Percentiles rank a stretch among this genome's conserved stretches.
These are phyloP conservation scores for Listrodromus nycthemerus DNA, from an alignment of 2,888 invertebrate genomes.

Conservation along the genomic window DNA sequence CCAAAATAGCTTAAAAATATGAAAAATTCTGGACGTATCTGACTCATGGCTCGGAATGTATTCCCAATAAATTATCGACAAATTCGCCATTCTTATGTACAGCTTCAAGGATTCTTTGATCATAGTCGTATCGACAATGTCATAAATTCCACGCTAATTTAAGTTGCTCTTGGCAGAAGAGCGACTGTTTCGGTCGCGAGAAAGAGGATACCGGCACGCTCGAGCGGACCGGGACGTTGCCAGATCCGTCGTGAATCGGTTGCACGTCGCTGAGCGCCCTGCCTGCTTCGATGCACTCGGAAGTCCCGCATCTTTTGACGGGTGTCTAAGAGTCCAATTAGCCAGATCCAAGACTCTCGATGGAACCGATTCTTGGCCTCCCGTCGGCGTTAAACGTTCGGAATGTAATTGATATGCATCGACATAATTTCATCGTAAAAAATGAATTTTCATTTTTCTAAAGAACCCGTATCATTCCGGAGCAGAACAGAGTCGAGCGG, in stretches of 20 bases:
- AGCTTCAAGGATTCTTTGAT: background rate
- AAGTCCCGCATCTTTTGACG: constrained; percentile 31
- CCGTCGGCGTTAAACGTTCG: background rate
- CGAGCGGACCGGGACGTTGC: constrained; percentile 41
- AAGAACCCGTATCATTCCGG: too few relatives aligned
- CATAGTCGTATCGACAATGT: constrained; percentile 35
- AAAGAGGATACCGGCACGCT: constrained; percentile 27
- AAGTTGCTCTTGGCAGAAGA: constrained; percentile 25
- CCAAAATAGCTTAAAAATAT: too few relatives aligned
- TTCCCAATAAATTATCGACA: too few relatives aligned
- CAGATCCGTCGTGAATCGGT: constrained; percentile 43
- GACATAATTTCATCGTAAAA: background rate
- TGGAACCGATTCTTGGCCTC: background rate
- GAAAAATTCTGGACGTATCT: too few relatives aligned
- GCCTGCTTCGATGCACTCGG: constrained; percentile 47
- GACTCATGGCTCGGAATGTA: too few relatives aligned
- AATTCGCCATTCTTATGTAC: background rate
- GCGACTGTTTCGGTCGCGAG: background rate
- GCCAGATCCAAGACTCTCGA: background rate
- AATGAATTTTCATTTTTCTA: too few relatives aligned
- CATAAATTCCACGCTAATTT: constrained; percentile 42
- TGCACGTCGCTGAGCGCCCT: constrained; percentile 15
- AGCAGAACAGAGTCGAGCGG: too few relatives aligned
- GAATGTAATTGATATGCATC: background rate
- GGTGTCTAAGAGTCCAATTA: constrained; percentile 26